phyloP scores from a whole-genome alignment of 37 sponge, comb jelly and placozoan species.

The Spongilla lacustris region DNA sequence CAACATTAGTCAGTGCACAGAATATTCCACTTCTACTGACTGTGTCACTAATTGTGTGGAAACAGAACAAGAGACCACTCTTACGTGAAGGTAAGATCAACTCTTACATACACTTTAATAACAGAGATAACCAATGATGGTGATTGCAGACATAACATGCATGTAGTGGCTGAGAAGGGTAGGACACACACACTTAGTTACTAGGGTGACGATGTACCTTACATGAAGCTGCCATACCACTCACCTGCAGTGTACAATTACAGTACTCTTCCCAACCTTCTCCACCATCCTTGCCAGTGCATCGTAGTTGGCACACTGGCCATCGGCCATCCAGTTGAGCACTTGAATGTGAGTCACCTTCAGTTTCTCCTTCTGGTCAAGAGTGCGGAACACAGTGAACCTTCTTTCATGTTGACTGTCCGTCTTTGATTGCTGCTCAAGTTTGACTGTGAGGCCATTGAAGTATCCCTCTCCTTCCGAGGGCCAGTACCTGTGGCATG shows the following conservation, averaged over 20 bases:
- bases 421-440: not conserved
- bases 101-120: no score
- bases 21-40: slow-evolving; percentile 38
- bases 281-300: slow-evolving; percentile 2
- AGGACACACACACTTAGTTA: no score
- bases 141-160: no score
- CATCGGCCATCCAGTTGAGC: slow-evolving; percentile 50
- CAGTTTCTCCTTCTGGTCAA: not conserved
- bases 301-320: slow-evolving; percentile 32
- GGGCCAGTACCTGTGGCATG: slow-evolving; percentile 52
- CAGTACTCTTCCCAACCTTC: slow-evolving; percentile 18
- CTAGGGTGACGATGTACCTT: no score
- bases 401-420: not conserved
- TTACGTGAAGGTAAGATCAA: no score
- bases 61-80: not conserved
- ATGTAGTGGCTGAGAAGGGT: no score
- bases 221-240: no score
- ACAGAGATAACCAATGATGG: no score
- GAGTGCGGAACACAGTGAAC: not conserved
- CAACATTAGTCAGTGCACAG: slow-evolving; percentile 35
- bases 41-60: slow-evolving; percentile 23
- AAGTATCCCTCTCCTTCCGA: not conserved
- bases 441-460: slow-evolving; percentile 10
- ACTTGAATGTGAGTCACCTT: slow-evolving; percentile 13
- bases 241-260: slow-evolving; percentile 51